phyloP scores from a whole-genome alignment of 64 coral and sea anemone genomes.

The Porites australiensis region DNA sequence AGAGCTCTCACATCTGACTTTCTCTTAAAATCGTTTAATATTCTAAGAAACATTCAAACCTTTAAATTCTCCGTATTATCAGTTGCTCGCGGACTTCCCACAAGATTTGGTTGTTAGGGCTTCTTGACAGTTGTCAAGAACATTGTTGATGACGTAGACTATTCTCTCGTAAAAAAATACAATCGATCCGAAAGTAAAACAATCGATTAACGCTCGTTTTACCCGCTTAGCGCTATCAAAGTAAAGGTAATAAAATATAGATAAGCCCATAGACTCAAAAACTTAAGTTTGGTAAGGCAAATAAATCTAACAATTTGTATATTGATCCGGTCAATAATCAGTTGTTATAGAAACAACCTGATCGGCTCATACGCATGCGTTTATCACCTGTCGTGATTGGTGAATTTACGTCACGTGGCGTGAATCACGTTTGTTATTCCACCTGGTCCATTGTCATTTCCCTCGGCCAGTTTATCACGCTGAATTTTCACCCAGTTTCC shows the following conservation, averaged over 20 bases:
- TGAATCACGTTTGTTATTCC: constrained; percentile 90
- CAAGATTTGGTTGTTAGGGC: constrained; percentile 1
- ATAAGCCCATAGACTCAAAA: neutral
- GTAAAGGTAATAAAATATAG: neutral
- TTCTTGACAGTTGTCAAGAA: constrained; percentile 21
- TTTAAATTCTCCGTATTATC: no score
- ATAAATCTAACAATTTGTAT: constrained; percentile 27
- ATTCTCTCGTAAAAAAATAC: constrained; percentile 4
- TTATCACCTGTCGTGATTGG: constrained; percentile 54
- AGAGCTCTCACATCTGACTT: constrained; percentile 16
- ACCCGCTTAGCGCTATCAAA: neutral
- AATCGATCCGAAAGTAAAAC: constrained; percentile 32
- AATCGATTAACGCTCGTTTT: constrained; percentile 55
- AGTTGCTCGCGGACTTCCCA: neutral
- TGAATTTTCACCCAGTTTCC: constrained; percentile 95
- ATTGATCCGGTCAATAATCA: constrained; percentile 38
- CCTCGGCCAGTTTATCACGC: constrained; percentile 87
- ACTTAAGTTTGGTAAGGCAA: neutral
- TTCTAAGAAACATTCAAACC: neutral
- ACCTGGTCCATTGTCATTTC: constrained; percentile 97
- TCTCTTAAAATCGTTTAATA: neutral
- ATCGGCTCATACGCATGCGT: constrained; percentile 70
- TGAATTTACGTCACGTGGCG: constrained; percentile 65
- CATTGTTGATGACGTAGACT: constrained; percentile 23
- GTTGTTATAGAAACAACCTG: constrained; percentile 27